Conservation (phyloP, 2,888 invertebrate species). For the Lochmaea crataegi region DNA sequence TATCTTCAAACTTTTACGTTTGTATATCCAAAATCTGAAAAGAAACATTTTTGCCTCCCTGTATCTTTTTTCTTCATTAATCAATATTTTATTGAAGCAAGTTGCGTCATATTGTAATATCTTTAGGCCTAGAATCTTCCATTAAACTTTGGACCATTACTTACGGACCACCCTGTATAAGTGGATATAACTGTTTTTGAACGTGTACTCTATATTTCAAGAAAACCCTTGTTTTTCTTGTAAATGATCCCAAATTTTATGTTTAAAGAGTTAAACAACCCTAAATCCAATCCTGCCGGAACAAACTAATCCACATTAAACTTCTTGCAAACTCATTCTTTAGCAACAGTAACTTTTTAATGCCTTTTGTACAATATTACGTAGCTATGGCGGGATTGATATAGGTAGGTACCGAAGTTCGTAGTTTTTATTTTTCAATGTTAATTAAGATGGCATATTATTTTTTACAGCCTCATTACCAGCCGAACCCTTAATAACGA, state of each 20-base stretch:
- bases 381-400: conserved; percentile 45
- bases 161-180: no score
- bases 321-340: conserved; percentile 55
- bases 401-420: conserved; percentile 41
- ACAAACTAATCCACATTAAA: conserved; percentile 52
- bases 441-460: conserved; percentile 51
- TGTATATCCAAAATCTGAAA: no score
- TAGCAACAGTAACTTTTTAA: conserved; percentile 52
- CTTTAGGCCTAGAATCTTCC: no score
- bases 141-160: no score
- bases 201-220: no score
- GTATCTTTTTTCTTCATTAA: no score
- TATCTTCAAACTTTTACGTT: no score
- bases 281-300: conserved; percentile 33
- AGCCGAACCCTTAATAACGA: conserved; percentile 45
- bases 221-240: neutral
- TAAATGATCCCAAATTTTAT: neutral
- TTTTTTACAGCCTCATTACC: conserved; percentile 51
- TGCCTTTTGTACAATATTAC: conserved; percentile 47
- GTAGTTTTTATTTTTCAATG: conserved; percentile 46
- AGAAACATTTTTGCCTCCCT: no score
- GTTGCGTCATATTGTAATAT: no score
- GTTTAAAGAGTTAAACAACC: neutral
- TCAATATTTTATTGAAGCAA: no score
- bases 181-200: no score